Percentiles rank a stretch among this genome's conserved stretches.
Evolutionary conservation across 2,888 invertebrate species (phyloP).

Genomic region (Hemaris fuciformis): DNA sequence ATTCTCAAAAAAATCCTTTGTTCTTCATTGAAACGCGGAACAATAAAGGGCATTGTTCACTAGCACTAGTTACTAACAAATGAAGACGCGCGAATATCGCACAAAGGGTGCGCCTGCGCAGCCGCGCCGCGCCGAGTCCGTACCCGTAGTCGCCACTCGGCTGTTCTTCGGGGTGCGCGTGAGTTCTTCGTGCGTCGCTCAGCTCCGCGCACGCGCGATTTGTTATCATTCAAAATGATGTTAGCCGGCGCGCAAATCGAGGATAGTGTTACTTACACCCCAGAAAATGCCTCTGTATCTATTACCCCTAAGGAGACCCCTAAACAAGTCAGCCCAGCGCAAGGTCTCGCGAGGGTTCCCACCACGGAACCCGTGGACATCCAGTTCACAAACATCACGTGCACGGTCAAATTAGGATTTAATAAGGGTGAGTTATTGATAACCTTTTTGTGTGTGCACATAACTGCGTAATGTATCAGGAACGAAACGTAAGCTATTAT

Average conservation of each 20-base stretch:
- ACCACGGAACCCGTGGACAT: constrained; percentile 84
- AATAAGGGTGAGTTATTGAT: constrained; percentile 83
- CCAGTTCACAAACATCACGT: constrained; percentile 87
- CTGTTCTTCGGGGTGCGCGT: constrained; percentile 39
- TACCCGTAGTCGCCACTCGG: background rate
- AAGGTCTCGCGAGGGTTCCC: constrained; percentile 50
- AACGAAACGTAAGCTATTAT: background rate
- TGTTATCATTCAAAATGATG: constrained; percentile 52
- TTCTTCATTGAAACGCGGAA: constrained; percentile 12
- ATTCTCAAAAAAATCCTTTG: constrained; percentile 10
- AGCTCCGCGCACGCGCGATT: constrained; percentile 51
- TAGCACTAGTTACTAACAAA: background rate
- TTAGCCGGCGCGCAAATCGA: constrained; percentile 73
- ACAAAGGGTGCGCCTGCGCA: constrained; percentile 50
- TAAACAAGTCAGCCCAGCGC: constrained; percentile 19
- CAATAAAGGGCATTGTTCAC: constrained; percentile 45
- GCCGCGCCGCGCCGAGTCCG: constrained; percentile 35
- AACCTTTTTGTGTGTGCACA: background rate
- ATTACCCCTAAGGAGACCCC: constrained; percentile 19
- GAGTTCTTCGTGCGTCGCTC: constrained; percentile 52
- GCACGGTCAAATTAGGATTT: constrained; percentile 86
- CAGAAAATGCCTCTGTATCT: constrained; percentile 24
- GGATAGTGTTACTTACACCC: constrained; percentile 53
- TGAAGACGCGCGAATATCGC: constrained; percentile 33
- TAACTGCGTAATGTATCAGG: background rate